Evolutionary conservation across 2,797 vertebrate species (phyloP).

Genomic region (Pseudochromis fuscus): DNA sequence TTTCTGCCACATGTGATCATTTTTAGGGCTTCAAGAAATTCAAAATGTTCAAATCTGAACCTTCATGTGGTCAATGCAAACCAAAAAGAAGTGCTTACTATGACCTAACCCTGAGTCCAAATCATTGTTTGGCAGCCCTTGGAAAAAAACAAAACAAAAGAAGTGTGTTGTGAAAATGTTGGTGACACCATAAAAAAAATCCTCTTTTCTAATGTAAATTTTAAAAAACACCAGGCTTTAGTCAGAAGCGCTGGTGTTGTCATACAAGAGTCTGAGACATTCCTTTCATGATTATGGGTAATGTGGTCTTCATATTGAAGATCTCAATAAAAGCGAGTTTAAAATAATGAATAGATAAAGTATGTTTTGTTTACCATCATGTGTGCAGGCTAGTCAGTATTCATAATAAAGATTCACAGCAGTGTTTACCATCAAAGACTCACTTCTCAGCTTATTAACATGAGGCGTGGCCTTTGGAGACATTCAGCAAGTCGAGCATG

Average conservation of each 20-base stretch:
- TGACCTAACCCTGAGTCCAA: not conserved
- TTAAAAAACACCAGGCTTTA: constrained; percentile 3
- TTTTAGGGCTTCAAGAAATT: constrained; percentile 18
- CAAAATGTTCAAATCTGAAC: constrained; percentile 11
- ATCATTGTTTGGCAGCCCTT: not conserved
- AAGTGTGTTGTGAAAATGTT: not conserved
- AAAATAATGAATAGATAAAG: constrained; percentile 70
- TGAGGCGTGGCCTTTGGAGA: constrained; percentile 12
- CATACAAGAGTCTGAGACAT: constrained; percentile 27
- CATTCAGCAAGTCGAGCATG: not conserved
- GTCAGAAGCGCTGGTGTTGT: constrained; percentile 54
- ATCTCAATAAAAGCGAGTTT: constrained; percentile 68
- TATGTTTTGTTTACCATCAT: constrained; percentile 74
- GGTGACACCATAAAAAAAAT: not conserved
- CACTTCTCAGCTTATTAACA: constrained; percentile 45
- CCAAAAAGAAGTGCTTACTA: not conserved
- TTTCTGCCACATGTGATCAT: constrained; percentile 11
- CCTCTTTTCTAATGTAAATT: constrained; percentile 2
- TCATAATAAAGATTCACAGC: constrained; percentile 82
- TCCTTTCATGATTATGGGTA: constrained; percentile 58
- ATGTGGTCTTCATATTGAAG: constrained; percentile 85
- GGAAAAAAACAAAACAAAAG: not conserved
- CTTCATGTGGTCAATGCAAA: constrained; percentile 7
- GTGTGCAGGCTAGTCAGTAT: constrained; percentile 77
- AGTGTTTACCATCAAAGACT: constrained; percentile 60